Base-by-base conservation (phyloP, 1,140 invertebrate species). In the Sycophila sp. region DNA sequence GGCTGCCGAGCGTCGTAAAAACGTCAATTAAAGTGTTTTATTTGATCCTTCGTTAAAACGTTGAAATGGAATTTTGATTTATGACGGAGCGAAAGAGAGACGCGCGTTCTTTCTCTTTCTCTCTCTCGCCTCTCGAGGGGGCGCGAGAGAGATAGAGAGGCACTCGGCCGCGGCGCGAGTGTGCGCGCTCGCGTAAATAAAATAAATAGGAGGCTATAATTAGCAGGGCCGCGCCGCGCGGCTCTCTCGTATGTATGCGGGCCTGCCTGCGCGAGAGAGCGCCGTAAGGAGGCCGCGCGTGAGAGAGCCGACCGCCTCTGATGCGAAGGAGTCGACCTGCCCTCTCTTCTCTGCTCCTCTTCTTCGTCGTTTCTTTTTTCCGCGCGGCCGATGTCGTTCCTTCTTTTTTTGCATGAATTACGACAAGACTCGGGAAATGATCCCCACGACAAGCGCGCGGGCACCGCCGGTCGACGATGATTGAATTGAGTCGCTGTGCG, bases 1-100 rank as follows among this genome's bases (percentile, higher is more conserved):
- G 81, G 82, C 82, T 86, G 85, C 83, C 76, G 83, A 81, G 78
- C 82, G 83, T 80, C 84, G 82, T 86, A 86, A 86, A 86, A 86
- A 86, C 82, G 85, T 86, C 84, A 86, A 86, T 86, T 86, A 86
- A 86, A 86, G 84, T 85, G 84, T 86, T 86, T 86, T 86, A 86
- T 86, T 86, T 86, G 84, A 85, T 86, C 85, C 85, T 86, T 86
- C 85, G 85, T 85, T 86, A 86, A 83, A 86, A 86, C 84, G 85
- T 85, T 86, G 84, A 86, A 86, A 86, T 86, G 84, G 84, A 86
- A 86, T 85, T 86, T 86, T 86, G 84, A 86, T 86, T 86, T 86
- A 86, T 83, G 78, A 65, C 78, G 38, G 55, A 34, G 73, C 71
- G 49, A 36, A 38, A 26, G 28, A 34, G 63, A 55, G 19, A 6